A percentile compares a stretch with the other conserved stretches of the same genome.
phyloP scores from a whole-genome alignment of 2,888 invertebrate genomes.

The Mimachlamys varia region DNA sequence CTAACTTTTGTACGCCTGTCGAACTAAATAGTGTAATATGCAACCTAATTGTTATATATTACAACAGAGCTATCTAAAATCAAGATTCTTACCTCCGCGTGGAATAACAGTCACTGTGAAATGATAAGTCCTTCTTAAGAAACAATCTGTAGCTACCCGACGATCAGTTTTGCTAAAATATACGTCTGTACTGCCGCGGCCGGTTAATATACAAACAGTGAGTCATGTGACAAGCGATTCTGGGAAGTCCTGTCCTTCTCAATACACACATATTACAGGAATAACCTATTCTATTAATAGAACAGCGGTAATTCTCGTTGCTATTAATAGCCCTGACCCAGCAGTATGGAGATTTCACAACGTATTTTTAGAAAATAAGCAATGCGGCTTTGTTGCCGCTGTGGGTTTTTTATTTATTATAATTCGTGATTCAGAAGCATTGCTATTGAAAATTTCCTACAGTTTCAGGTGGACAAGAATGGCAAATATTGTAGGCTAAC shows the following conservation, averaged over 20 bases:
- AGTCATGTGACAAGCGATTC: not conserved
- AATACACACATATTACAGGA: not conserved
- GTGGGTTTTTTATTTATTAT: too few species aligned
- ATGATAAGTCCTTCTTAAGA: not conserved
- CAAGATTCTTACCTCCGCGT: not conserved
- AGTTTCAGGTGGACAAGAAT: not conserved
- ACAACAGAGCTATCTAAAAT: not conserved
- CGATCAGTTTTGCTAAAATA: not conserved
- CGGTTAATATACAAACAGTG: not conserved
- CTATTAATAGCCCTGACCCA: not conserved
- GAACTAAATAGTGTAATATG: too few species aligned
- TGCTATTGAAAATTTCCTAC: not conserved
- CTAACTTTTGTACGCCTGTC: too few species aligned
- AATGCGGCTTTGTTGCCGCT: not conserved
- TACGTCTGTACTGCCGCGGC: not conserved
- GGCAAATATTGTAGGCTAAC: not conserved
- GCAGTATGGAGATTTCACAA: not conserved
- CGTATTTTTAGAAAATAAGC: not conserved
- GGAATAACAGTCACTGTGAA: not conserved
- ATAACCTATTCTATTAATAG: conserved; percentile 13
- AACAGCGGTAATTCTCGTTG: not conserved
- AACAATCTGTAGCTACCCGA: not conserved
- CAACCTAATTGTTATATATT: too few species aligned
- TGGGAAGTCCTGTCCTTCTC: not conserved
- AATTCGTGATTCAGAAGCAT: not conserved